Evolutionary conservation across 2,797 vertebrate species (phyloP).

Genomic region (Lepus townsendii): DNA sequence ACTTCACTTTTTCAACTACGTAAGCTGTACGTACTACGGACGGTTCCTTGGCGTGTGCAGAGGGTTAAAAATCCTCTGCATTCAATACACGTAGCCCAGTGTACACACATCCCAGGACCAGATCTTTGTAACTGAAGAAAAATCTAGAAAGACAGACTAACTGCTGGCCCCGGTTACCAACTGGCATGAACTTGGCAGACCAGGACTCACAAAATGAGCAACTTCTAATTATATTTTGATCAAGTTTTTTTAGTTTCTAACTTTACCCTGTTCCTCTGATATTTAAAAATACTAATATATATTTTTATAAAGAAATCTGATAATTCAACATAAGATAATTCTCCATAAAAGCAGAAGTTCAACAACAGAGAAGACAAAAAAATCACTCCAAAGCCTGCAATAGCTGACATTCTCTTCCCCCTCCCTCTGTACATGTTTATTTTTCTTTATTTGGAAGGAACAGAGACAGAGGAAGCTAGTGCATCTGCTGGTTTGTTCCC

Average conservation of each 20-base stretch:
- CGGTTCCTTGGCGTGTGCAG: not conserved
- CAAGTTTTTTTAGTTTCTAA: not conserved
- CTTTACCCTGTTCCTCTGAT: not conserved
- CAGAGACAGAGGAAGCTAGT: no score
- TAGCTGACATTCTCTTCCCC: no score
- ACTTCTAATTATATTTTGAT: not conserved
- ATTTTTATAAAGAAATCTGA: slow-evolving; percentile 25
- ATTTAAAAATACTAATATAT: slow-evolving; percentile 12
- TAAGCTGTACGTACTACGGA: not conserved
- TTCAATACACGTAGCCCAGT: not conserved
- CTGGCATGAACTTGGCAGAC: not conserved
- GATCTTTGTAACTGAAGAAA: not conserved
- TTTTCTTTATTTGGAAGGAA: no score
- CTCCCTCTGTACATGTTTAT: no score
- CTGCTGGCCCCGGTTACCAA: not conserved
- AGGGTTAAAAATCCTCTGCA: not conserved
- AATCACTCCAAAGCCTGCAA: not conserved
- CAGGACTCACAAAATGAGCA: not conserved
- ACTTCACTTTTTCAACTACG: not conserved
- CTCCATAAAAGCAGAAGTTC: not conserved
- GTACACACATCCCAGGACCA: not conserved
- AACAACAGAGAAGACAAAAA: not conserved
- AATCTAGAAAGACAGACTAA: not conserved
- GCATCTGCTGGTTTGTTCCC: no score
- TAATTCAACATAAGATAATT: not conserved